A percentile compares a stretch with the other conserved stretches of the same genome.
Conservation (phyloP, 2,888 invertebrate genomes). For the Gisinianus flammeolus region DNA sequence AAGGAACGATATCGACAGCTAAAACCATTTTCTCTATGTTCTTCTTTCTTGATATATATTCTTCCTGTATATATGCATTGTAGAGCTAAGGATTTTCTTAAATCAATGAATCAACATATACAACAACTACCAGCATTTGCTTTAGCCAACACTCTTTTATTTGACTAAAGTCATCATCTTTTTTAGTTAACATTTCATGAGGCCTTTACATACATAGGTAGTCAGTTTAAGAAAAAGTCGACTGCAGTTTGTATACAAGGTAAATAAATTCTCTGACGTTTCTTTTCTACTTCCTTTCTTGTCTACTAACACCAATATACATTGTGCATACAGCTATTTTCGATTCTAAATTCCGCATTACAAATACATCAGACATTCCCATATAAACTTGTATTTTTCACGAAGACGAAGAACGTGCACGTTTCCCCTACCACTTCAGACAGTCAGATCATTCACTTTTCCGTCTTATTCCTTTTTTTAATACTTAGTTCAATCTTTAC, state of each 20-base stretch:
- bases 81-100: neutral
- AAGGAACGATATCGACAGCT: neutral
- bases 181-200: too few relatives aligned
- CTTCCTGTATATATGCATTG: neutral
- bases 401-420: conserved; percentile 31
- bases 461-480: conserved; percentile 1
- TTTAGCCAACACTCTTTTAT: too few relatives aligned
- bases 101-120: too few relatives aligned
- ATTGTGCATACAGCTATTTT: neutral
- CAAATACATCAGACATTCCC: conserved; percentile 2
- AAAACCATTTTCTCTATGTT: neutral
- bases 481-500: neutral
- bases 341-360: conserved; percentile 6
- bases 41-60: neutral
- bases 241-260: neutral
- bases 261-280: conserved; percentile 4
- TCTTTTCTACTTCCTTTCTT: neutral
- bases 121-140: too few relatives aligned
- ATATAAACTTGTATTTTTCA: conserved; percentile 20
- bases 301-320: neutral
- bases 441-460: conserved; percentile 38
- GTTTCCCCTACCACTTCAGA: conserved; percentile 26
- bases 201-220: neutral
- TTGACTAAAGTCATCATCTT: too few relatives aligned
- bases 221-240: too few relatives aligned